Conservation (phyloP, 1,140 invertebrate genomes). For the Ips typographus region DNA sequence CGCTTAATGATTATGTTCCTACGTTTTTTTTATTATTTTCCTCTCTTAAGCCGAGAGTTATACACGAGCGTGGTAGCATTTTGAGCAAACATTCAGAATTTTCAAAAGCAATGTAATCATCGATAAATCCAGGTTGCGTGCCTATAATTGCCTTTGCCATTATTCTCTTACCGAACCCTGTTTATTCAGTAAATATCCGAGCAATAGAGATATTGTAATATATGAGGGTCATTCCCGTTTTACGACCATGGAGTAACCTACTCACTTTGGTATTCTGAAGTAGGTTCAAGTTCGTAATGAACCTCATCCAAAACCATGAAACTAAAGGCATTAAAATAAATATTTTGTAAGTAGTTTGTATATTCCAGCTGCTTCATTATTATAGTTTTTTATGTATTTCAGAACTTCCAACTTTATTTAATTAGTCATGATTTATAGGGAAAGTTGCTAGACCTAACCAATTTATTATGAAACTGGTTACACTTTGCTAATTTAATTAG, state of each 20-base stretch:
- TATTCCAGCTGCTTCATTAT: too few relatives aligned
- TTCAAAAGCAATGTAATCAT: neutral
- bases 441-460: slow-evolving; percentile 1
- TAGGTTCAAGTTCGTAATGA: slow-evolving; percentile 1
- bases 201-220: slow-evolving; percentile 18
- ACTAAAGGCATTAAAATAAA: neutral
- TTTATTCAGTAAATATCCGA: slow-evolving; percentile 11
- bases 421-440: slow-evolving; percentile 11
- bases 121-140: slow-evolving; percentile 13
- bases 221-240: slow-evolving; percentile 6
- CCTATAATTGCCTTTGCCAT: slow-evolving; percentile 4
- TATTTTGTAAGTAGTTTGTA: neutral
- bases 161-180: neutral
- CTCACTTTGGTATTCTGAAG: neutral
- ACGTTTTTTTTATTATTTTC: too few relatives aligned
- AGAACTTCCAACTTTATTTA: slow-evolving; percentile 6
- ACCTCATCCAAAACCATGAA: neutral
- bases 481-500: slow-evolving; percentile 13
- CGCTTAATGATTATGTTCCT: too few relatives aligned
- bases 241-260: neutral
- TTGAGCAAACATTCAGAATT: too few relatives aligned
- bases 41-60: too few relatives aligned
- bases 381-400: neutral
- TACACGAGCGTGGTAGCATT: too few relatives aligned
- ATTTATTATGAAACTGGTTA: slow-evolving; percentile 7